A percentile compares a stretch with the other conserved stretches of the same genome.
phyloP scores from a whole-genome alignment of 1,140 invertebrate species.

The Araneus ventricosus region DNA sequence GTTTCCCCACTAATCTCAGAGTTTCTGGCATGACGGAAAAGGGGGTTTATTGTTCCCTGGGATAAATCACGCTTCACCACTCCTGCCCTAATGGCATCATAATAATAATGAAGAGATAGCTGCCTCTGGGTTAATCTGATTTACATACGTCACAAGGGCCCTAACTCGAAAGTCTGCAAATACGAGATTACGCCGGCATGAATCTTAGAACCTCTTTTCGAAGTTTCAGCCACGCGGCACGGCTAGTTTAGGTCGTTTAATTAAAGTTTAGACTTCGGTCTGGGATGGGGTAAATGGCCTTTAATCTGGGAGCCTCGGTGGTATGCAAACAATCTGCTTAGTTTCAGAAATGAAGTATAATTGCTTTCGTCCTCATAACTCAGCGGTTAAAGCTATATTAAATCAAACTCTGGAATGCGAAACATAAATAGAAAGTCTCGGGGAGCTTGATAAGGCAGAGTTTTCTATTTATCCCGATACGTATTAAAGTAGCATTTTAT shows the following conservation, averaged over 20 bases:
- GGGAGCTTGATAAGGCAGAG: background rate
- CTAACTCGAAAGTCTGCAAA: conserved; percentile 49
- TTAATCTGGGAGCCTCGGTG: background rate
- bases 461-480: background rate
- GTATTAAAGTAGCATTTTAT: background rate
- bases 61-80: conserved; percentile 61
- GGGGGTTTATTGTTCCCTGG: conserved; percentile 45
- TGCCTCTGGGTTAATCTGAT: conserved; percentile 53
- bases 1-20: conserved; percentile 22
- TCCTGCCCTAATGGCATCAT: conserved; percentile 37
- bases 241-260: conserved; percentile 38
- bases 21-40: background rate
- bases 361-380: background rate
- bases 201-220: conserved; percentile 49
- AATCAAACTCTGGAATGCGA: background rate
- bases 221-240: conserved; percentile 25
- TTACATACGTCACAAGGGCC: conserved; percentile 59
- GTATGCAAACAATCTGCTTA: background rate
- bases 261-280: conserved; percentile 45
- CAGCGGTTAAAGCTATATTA: background rate
- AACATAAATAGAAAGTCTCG: background rate
- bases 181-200: conserved; percentile 46
- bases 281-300: background rate
- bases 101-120: conserved; percentile 61
- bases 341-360: conserved; percentile 28